Evolutionary conservation across 1,140 invertebrate genomes (phyloP).

Genomic region (Daktulosphaira vitifoliae): DNA sequence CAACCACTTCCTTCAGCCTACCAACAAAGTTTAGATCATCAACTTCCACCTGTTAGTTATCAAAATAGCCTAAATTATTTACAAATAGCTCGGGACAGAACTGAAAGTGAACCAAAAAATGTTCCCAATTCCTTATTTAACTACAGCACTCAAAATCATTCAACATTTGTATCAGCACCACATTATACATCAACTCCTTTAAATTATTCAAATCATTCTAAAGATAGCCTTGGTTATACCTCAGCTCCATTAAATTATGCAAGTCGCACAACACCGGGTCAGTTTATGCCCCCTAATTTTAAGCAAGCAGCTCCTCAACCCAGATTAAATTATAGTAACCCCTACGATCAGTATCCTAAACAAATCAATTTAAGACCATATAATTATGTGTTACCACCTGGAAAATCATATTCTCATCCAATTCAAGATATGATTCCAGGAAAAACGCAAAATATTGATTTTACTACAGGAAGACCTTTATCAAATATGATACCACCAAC

Average conservation of each 20-base stretch:
- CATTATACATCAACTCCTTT: conserved; percentile 24
- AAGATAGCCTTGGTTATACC: conserved; percentile 17
- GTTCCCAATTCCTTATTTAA: conserved; percentile 17
- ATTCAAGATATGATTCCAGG: conserved; percentile 18
- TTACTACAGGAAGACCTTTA: conserved; percentile 18
- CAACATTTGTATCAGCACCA: conserved; percentile 20
- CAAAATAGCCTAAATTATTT: conserved; percentile 21
- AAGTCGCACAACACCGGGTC: conserved; percentile 1
- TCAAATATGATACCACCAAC: conserved; percentile 5
- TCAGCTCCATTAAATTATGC: conserved; percentile 22
- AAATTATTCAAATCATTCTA: conserved; percentile 21
- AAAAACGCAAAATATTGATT: conserved; percentile 25
- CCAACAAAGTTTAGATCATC: conserved; percentile 14
- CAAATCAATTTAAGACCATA: conserved; percentile 26
- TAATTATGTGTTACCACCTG: conserved; percentile 12
- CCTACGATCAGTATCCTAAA: conserved; percentile 26
- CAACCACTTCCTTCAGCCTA: conserved; percentile 2
- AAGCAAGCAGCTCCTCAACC: conserved; percentile 12
- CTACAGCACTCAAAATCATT: not conserved
- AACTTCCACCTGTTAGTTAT: conserved; percentile 10
- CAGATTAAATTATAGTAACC: conserved; percentile 21
- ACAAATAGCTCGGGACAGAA: conserved; percentile 14
- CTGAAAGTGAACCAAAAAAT: conserved; percentile 16
- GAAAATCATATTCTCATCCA: conserved; percentile 16
- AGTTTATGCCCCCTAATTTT: conserved; percentile 19